Conservation (phyloP, 2,888 invertebrate genomes). For the Urechis unicinctus region DNA sequence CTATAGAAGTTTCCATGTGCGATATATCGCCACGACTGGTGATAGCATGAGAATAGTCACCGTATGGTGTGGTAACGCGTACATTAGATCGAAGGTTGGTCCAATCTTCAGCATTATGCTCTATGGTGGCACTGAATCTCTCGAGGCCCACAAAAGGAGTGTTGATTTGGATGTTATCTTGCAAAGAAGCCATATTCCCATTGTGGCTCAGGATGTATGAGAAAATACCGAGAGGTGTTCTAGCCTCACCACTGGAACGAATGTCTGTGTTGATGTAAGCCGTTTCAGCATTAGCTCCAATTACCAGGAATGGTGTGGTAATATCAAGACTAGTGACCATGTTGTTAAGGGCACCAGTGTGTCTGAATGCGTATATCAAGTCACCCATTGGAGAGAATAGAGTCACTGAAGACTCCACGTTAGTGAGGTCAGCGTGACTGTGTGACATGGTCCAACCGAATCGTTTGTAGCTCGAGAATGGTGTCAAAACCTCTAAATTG, state of each 20-base stretch:
- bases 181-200: background rate
- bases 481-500: background rate
- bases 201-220: background rate
- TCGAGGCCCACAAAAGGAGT: too few species aligned
- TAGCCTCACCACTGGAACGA: background rate
- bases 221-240: background rate
- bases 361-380: background rate
- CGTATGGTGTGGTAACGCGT: too few species aligned
- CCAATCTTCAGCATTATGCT: too few species aligned
- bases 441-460: background rate
- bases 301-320: background rate
- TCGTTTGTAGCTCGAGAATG: background rate
- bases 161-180: background rate
- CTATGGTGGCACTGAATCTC: too few species aligned
- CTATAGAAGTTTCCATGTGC: too few species aligned
- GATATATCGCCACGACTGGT: too few species aligned
- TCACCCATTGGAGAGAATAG: background rate
- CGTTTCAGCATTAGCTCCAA: too few species aligned
- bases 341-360: background rate
- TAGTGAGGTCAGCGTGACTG: background rate
- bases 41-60: too few species aligned
- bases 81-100: too few species aligned
- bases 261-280: too few species aligned
- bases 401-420: background rate
- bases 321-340: background rate